Evolutionary conservation across 2,113 vertebrate genomes (phyloP).

Genomic region (Rhinopomastus cyanomelas): DNA sequence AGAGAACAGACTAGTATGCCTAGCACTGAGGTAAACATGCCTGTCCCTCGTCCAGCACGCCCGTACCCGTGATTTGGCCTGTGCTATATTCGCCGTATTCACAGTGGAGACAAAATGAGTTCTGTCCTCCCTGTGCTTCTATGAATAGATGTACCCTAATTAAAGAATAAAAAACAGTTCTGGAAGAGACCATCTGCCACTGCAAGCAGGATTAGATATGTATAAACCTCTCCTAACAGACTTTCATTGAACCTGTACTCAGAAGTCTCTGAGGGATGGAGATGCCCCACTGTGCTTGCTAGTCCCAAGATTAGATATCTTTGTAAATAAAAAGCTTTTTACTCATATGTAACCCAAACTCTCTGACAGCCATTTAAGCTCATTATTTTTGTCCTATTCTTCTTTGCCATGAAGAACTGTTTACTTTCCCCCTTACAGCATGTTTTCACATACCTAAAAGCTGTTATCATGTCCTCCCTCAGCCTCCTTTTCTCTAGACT

Average conservation of each 20-base stretch:
- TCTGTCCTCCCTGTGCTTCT: not conserved
- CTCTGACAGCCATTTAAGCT: not conserved
- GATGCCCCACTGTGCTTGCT: too few species aligned
- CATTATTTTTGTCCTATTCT: not conserved
- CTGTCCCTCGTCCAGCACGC: not conserved
- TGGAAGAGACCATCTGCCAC: not conserved
- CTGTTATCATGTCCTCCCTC: not conserved
- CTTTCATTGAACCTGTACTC: not conserved
- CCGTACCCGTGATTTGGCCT: not conserved
- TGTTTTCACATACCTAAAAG: not conserved
- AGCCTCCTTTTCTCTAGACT: constrained; percentile 13
- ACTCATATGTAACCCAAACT: not conserved
- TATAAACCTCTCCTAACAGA: not conserved
- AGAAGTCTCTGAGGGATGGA: not conserved
- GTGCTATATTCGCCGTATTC: not conserved
- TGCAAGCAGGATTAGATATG: not conserved
- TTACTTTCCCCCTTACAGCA: not conserved
- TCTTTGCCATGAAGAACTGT: not conserved
- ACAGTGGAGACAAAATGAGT: not conserved
- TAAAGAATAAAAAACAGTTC: not conserved
- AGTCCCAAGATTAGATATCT: not conserved
- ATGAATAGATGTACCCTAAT: not conserved
- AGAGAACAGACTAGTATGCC: not conserved
- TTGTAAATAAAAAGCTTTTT: not conserved
- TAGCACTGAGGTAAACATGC: not conserved